Base-by-base conservation (phyloP, 2,113 vertebrate species). In the Pycnonotus jocosus region DNA sequence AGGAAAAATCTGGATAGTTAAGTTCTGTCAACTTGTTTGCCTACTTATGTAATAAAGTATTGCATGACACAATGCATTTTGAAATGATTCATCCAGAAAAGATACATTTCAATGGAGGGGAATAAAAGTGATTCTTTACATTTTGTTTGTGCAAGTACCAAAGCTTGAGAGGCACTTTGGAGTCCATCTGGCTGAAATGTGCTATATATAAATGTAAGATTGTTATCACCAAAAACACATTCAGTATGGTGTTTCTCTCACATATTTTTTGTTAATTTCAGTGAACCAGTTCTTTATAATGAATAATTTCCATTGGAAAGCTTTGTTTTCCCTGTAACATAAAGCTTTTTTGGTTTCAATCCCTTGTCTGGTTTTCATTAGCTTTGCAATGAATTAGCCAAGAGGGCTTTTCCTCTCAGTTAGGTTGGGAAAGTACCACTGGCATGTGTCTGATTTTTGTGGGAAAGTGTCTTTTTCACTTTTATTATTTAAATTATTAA, bases 241-340 rank as follows among this genome's bases (percentile, higher is more conserved):
- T 97, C 91, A 96, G 96, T 86, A 90, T 97, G 97, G 97, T 92
- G 91, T 98, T 98, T 97, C 96, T 96, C 96, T 96, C 96, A 97
- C 90, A 96, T 98, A 95, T 93, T 97, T 97, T 97, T 97, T 98
- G 95, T 97, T 96, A 96, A 97, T 98, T 97, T 96, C 97, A 97
- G 87, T 96, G 96, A 98, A 97, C 96, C 94, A 80, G 78, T 93
- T 93, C 93, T 90, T 96, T 95, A 92, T 98, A 98, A 98, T 98
- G 96, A 98, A 97, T 97, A 97, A 97, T 97, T 98, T 98, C 96
- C 97, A 98, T 96, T 98, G 93, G 97, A 95, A 97, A 93, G 88
- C 90, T 96, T 97, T 97, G 95, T 97, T 97, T 97, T 95, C 96
- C 95, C 93, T 97, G 96, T 96, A 97, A 97, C 93, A 95, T 96